phyloP scores from a whole-genome alignment of 1,140 invertebrate genomes.

The Hydropsyche tenuis region DNA sequence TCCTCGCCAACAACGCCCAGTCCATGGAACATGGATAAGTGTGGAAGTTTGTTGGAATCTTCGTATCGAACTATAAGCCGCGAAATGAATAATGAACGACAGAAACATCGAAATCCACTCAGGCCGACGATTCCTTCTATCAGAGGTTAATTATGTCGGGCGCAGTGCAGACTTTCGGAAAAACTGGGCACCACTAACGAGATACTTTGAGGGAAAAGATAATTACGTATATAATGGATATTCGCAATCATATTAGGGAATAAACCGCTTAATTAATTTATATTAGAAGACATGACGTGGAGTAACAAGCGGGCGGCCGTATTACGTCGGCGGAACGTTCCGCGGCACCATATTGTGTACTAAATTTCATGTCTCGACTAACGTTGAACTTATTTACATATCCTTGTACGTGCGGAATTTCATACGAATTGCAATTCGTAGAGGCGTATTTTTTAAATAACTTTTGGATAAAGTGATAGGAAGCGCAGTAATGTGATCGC shows the following conservation, averaged over 20 bases:
- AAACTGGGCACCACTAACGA: no score
- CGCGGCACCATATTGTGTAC: conserved; percentile 4
- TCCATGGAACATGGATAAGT: conserved; percentile 17
- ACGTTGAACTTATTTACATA: conserved; percentile 18
- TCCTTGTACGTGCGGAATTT: not conserved
- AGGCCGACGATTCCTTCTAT: not conserved
- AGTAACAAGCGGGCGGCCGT: conserved; percentile 11
- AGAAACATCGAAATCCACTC: conserved; percentile 18
- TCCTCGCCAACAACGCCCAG: conserved; percentile 4
- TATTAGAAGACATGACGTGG: conserved; percentile 2
- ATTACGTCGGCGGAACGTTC: not conserved
- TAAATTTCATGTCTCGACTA: conserved; percentile 13
- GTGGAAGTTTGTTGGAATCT: conserved; percentile 10
- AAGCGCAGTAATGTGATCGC: no score
- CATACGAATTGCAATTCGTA: no score
- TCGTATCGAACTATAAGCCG: not conserved
- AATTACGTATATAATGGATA: not conserved
- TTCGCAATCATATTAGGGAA: not conserved
- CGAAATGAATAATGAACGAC: conserved; percentile 18
- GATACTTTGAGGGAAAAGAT: no score
- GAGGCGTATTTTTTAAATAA: no score
- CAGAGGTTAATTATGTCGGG: not conserved
- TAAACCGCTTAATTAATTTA: not conserved
- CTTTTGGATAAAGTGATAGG: no score
- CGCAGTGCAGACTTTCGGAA: no score